Conservation (phyloP, 1,140 invertebrate genomes). For the Sarcophaga peregrina region DNA sequence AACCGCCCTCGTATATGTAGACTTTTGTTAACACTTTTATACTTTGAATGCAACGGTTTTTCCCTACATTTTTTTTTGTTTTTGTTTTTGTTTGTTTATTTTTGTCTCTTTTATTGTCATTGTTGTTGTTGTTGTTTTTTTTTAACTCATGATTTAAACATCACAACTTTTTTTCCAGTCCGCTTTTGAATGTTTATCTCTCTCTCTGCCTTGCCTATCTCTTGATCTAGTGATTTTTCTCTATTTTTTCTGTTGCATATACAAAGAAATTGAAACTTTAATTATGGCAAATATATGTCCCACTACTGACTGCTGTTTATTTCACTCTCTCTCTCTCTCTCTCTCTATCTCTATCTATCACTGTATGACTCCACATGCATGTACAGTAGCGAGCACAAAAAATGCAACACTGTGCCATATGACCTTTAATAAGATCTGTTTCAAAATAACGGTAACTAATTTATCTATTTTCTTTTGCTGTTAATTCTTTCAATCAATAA, state of each 20-base stretch:
- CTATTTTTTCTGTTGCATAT: slow-evolving; percentile 13
- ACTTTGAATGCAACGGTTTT: background rate
- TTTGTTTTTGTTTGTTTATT: background rate
- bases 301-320: background rate
- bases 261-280: slow-evolving; percentile 34
- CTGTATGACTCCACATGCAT: too few species aligned
- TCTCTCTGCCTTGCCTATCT: background rate
- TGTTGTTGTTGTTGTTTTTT: background rate
- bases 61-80: background rate
- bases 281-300: slow-evolving; percentile 20
- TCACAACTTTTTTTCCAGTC: background rate
- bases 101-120: background rate
- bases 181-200: background rate
- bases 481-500: too few species aligned
- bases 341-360: too few species aligned
- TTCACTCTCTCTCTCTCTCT: too few species aligned
- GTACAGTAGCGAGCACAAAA: too few species aligned
- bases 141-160: background rate
- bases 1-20: too few species aligned
- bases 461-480: too few species aligned
- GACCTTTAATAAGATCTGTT: too few species aligned
- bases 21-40: too few species aligned
- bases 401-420: too few species aligned
- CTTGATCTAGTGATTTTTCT: background rate
- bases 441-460: too few species aligned